phyloP scores from a whole-genome alignment of 2,888 invertebrate species.

The Oegoconia quadripuncta region DNA sequence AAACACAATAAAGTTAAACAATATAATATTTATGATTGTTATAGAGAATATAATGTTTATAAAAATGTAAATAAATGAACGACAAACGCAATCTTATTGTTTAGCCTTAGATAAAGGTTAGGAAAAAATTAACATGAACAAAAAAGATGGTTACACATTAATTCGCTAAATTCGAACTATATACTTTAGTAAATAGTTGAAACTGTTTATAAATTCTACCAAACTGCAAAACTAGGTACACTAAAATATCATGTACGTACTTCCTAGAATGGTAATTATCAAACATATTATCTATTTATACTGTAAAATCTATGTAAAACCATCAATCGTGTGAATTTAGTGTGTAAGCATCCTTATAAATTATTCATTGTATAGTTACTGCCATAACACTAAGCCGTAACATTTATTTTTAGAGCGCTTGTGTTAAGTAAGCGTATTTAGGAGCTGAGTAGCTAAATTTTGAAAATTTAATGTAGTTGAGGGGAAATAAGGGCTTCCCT shows the following conservation, averaged over 20 bases:
- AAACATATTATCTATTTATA: too few species aligned
- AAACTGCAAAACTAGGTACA: too few species aligned
- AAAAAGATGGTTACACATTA: not conserved
- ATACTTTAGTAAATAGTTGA: too few species aligned
- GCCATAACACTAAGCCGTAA: conserved; percentile 42
- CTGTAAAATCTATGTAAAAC: too few species aligned
- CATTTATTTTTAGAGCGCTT: conserved; percentile 41
- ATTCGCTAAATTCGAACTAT: not conserved
- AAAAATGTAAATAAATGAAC: not conserved
- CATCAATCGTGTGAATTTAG: not conserved
- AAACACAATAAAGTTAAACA: not conserved
- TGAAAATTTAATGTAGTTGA: too few species aligned
- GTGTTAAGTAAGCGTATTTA: conserved; percentile 22
- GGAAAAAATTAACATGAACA: not conserved
- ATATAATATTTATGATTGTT: not conserved
- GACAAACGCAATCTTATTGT: not conserved
- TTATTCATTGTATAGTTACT: conserved; percentile 33
- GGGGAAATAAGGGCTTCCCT: too few species aligned
- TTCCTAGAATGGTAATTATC: too few species aligned
- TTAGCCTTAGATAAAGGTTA: not conserved
- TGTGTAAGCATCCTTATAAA: conserved; percentile 20
- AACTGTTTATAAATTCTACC: too few species aligned
- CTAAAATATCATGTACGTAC: too few species aligned
- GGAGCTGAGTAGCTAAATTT: conserved; percentile 1
- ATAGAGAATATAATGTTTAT: not conserved